Evolutionary conservation across 2,797 vertebrate species (phyloP).

Genomic region (Hydrolagus colliei): DNA sequence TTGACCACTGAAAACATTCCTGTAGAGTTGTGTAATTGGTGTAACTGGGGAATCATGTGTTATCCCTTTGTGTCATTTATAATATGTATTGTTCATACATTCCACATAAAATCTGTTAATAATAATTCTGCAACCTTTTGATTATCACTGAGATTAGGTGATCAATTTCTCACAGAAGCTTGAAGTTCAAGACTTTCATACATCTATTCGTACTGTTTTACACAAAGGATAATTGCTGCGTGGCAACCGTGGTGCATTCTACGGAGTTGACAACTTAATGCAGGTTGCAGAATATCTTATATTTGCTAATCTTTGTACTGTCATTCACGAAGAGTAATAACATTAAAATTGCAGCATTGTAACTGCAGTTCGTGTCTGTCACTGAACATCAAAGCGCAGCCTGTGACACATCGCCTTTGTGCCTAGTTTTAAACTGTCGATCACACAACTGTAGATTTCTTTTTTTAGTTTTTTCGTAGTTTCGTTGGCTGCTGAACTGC

Average conservation of each 20-base stretch:
- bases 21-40: conserved; percentile 7
- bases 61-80: not conserved
- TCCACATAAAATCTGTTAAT: not conserved
- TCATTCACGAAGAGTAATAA: too few relatives aligned
- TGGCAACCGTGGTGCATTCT: not conserved
- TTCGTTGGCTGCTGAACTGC: too few relatives aligned
- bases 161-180: not conserved
- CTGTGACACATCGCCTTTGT: too few relatives aligned
- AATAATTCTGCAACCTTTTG: not conserved
- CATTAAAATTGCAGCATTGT: too few relatives aligned
- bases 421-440: too few relatives aligned
- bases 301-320: not conserved
- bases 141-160: not conserved
- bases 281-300: not conserved
- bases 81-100: not conserved
- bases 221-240: not conserved
- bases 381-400: too few relatives aligned
- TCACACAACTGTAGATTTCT: too few relatives aligned
- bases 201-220: not conserved
- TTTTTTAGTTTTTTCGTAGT: too few relatives aligned
- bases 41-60: not conserved
- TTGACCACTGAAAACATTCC: not conserved
- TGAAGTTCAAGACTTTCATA: not conserved
- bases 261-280: not conserved
- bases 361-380: too few relatives aligned